Base-by-base conservation (phyloP, 92 coral and sea anemone species). In the Porites divaricata region DNA sequence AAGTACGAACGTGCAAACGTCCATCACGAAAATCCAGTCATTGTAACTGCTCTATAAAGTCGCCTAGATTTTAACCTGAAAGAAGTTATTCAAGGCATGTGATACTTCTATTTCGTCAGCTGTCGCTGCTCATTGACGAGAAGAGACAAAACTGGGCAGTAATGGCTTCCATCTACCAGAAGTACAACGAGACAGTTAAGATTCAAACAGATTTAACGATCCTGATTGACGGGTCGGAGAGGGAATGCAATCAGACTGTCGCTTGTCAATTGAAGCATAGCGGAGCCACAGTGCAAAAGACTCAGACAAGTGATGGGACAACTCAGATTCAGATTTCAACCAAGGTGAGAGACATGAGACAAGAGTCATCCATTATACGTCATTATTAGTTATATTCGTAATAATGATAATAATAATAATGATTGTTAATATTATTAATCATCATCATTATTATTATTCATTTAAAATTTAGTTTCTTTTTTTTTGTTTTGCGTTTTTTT, bases 171-270 rank as follows among this genome's bases (percentile, higher is more conserved):
- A 72, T 82, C 16, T 16, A 16, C 9, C 25, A 4, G 41, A 4
- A 51, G 26, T 24, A 45, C 16, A 63, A 48, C 4, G 74, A 78
- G 14, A 45, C 68, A 26, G 84, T 86, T 23, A 71, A 24, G 23
- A 87, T 89, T 51, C 83, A 77, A 28, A 85, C 86, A 62, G 78
- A 82, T 72, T 28, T 61, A 51, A 50, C 93, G 24, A 83, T 92
- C 2, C 19, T 64, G 63, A 85, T 91, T 65, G 82, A 94, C 76
- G 89, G 91, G 53, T 23, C 63, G 58, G 4, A 68, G 63, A 11
- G 9, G 80, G 28, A 21, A 49, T 75, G 88, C 49, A 41, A 49
- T 49, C 57, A 77, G n/a, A 65, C 70, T 71, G 45, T 35, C 45
- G 85, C 76, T 1, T 76, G 88, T 70, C 17, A 70, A 50, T 70